Evolutionary conservation across 2,113 vertebrate genomes (phyloP).

Genomic region (Puntigrus tetrazona): DNA sequence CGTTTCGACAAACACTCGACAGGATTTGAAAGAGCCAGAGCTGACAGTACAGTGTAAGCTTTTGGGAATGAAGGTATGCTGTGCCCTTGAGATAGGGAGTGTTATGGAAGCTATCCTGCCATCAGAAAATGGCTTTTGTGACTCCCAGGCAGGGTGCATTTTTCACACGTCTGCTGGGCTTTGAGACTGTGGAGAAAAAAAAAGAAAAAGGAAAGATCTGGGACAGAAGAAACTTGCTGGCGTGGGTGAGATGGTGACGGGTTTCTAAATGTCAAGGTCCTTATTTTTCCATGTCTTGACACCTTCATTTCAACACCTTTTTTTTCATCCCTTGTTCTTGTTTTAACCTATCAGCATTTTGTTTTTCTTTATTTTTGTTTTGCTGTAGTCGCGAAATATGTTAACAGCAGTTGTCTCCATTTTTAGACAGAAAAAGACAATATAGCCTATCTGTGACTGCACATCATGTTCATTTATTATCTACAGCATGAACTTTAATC

Average conservation of each 20-base stretch:
- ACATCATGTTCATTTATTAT: background rate
- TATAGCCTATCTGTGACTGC: background rate
- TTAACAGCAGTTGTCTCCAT: background rate
- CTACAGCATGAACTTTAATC: background rate
- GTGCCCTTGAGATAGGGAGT: conserved; percentile 46
- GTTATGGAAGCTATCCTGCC: conserved; percentile 48
- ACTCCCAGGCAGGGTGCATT: conserved; percentile 30
- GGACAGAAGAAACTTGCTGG: conserved; percentile 41
- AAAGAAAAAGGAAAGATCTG: conserved; percentile 27
- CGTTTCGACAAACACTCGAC: background rate
- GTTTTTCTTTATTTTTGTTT: background rate
- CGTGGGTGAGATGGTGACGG: conserved; percentile 32
- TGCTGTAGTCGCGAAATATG: background rate
- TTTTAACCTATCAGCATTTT: conserved; percentile 17
- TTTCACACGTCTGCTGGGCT: conserved; percentile 15
- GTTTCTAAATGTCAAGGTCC: conserved; percentile 58
- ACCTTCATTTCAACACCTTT: conserved; percentile 23
- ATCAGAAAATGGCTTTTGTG: conserved; percentile 55
- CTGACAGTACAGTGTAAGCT: conserved; percentile 1
- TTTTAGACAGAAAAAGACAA: background rate
- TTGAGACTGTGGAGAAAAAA: conserved; percentile 19
- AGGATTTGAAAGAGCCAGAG: conserved; percentile 5
- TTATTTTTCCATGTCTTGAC: conserved; percentile 39
- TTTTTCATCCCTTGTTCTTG: background rate
- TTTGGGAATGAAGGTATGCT: conserved; percentile 30